Evolutionary conservation across 2,113 vertebrate species (phyloP).

Genomic region (Telmatochromis brichardi): DNA sequence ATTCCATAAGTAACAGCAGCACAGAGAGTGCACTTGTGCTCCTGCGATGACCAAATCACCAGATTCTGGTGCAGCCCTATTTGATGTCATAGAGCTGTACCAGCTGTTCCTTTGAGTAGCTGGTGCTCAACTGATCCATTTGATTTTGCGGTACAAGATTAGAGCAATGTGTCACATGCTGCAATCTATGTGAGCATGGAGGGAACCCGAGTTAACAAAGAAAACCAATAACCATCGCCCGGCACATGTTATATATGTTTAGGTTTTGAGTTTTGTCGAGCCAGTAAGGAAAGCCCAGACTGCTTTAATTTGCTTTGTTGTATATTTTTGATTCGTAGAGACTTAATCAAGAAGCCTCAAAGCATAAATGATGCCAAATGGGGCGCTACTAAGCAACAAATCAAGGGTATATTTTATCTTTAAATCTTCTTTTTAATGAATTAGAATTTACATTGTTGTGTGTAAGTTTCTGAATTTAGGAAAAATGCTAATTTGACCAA

Average conservation of each 20-base stretch:
- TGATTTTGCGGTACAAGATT: background rate
- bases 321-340: background rate
- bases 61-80: background rate
- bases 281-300: background rate
- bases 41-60: background rate
- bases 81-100: background rate
- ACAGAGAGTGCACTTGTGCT: background rate
- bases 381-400: background rate
- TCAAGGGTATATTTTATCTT: background rate
- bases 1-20: background rate
- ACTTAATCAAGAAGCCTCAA: background rate
- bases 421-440: background rate
- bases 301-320: background rate
- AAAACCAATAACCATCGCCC: background rate
- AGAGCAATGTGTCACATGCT: background rate
- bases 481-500: background rate
- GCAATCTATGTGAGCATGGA: background rate
- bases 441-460: background rate
- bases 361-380: background rate
- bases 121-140: background rate
- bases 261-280: background rate
- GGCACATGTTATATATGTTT: background rate
- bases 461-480: background rate
- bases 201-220: background rate
- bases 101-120: background rate